Evolutionary conservation across 2,113 vertebrate species (phyloP).

Genomic region (Himantopus leucocephalus): DNA sequence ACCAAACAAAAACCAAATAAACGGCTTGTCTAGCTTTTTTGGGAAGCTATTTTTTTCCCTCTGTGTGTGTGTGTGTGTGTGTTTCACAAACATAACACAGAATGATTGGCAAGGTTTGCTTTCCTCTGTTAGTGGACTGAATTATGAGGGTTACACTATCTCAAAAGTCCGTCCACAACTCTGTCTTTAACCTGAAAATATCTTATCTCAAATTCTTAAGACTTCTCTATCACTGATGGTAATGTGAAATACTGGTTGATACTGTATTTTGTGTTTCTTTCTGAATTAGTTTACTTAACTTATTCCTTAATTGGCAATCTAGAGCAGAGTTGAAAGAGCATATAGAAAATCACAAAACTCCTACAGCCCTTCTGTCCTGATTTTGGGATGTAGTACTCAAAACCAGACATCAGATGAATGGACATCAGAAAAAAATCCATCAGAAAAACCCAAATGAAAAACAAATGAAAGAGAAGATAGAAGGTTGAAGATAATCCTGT

Average conservation of each 20-base stretch:
- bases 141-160: background rate
- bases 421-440: background rate
- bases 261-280: background rate
- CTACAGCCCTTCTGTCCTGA: background rate
- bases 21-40: background rate
- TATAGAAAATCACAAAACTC: background rate
- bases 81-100: background rate
- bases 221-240: background rate
- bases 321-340: conserved; percentile 5
- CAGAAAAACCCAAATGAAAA: background rate
- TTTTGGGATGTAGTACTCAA: background rate
- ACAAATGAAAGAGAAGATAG: background rate
- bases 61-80: background rate
- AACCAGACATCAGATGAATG: background rate
- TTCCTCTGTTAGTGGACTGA: background rate
- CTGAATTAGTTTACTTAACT: background rate
- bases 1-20: background rate
- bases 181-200: background rate
- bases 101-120: background rate
- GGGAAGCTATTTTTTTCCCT: background rate
- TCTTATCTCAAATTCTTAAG: background rate
- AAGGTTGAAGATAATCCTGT: background rate
- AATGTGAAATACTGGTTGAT: background rate
- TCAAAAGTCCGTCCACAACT: background rate
- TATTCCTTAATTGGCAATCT: background rate